These are phyloP conservation scores for Bubo blakistoni DNA, from an alignment of 2,113 vertebrate species.

Conservation along the genomic window DNA sequence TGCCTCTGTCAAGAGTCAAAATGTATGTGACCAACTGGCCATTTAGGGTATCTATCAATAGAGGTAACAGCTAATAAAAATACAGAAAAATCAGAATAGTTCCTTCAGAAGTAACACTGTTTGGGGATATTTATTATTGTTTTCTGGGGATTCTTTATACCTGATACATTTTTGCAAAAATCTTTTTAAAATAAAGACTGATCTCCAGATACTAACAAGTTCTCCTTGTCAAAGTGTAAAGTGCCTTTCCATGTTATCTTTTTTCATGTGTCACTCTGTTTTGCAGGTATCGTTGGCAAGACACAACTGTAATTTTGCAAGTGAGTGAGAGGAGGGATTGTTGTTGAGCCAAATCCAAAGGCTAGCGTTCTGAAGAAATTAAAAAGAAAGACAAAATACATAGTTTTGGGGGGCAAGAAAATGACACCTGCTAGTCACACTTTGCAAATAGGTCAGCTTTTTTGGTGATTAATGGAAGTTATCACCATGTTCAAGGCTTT, in stretches of 20 bases:
- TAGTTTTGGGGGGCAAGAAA: background rate
- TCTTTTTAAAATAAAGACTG: slow-evolving; percentile 1
- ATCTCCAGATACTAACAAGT: background rate
- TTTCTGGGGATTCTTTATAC: background rate
- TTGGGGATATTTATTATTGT: background rate
- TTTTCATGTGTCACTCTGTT: background rate
- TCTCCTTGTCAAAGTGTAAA: background rate
- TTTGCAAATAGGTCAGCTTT: background rate
- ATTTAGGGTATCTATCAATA: background rate
- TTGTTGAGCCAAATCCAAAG: background rate
- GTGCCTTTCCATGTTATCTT: background rate
- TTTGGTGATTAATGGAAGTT: background rate
- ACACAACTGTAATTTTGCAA: background rate
- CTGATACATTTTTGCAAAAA: background rate
- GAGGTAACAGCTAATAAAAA: background rate
- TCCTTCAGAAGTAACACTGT: background rate
- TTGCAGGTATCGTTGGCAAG: background rate
- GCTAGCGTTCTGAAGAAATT: background rate
- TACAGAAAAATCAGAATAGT: background rate
- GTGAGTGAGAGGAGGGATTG: background rate
- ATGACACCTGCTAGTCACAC: background rate
- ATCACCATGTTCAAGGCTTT: background rate
- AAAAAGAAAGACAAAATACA: background rate
- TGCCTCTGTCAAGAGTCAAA: background rate
- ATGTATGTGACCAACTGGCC: background rate